Base-by-base conservation (phyloP, 2,113 vertebrate species). In the Cheilinus undulatus region DNA sequence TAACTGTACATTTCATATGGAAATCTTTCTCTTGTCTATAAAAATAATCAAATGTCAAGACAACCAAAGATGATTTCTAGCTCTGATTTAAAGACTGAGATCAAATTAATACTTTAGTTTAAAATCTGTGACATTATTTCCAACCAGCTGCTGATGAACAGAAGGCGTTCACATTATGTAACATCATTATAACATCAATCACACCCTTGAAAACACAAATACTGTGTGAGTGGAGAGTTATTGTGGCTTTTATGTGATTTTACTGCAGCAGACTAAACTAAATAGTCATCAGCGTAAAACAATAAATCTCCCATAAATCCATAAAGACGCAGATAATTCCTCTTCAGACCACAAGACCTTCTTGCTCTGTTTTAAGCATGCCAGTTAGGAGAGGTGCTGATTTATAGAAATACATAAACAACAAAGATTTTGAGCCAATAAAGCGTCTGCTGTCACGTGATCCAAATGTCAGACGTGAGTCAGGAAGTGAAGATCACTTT, bases 271-370 rank as follows among this genome's bases (percentile, higher is more conserved):
- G 32, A 80, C 68, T 74, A 77, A 85, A 80, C 72, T 70, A 85
- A 91, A 89, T 86, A 80, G 73, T 83, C 79, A 86, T 88, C 88
- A 90, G 88, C 72, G 87, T 90, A 90, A 90, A 90, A 90, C 86
- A 82, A 91, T 91, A 91, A 89, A 90, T 88, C 78, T 84, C 43
- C 76, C 83, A 89, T 91, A 91, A 91, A 91, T 85, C 83, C 85
- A 91, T 91, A 88, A 89, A 91, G 71, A 80, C 0, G 27, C 69
- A 78, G 84, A 86, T 81, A 53, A 84, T 85, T 80, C 69, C 77
- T 59, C 57, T 51, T 53, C 69, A 68, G 69, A 13, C 53, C 22
- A 34, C n/a, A n/a, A n/a, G n/a, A n/a, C n/a, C n/a, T n/a, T n/a
- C n/a, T n/a, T n/a, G n/a, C n/a, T n/a, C n/a, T n/a, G n/a, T n/a